Evolutionary conservation across 1,140 invertebrate species (phyloP).

Genomic region (Orius laevigatus): DNA sequence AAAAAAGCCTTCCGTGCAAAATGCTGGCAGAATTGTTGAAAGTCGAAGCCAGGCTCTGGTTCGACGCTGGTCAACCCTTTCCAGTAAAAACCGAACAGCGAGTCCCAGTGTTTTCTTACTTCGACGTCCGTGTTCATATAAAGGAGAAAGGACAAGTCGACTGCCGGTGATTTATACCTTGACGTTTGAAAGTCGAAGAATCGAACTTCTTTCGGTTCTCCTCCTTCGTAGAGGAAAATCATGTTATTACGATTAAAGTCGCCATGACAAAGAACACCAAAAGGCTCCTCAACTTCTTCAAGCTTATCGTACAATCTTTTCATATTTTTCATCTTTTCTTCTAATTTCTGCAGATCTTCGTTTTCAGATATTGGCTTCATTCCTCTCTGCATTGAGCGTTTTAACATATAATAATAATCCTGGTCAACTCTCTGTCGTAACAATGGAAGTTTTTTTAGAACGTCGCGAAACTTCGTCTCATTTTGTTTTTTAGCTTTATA

Average conservation of each 20-base stretch:
- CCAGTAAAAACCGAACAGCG: constrained; percentile 6
- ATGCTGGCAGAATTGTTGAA: constrained; percentile 4
- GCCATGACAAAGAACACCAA: constrained; percentile 3
- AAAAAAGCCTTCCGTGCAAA: constrained; percentile 1
- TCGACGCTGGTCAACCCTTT: constrained; percentile 4
- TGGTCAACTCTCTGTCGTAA: neutral
- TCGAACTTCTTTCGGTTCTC: neutral
- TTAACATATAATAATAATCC: neutral
- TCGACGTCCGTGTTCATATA: constrained; percentile 1
- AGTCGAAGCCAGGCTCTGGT: constrained; percentile 4
- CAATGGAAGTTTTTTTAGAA: neutral
- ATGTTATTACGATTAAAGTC: constrained; percentile 4
- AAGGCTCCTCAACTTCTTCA: neutral
- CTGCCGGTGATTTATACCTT: neutral
- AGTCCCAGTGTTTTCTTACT: constrained; percentile 3
- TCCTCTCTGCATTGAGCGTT: neutral
- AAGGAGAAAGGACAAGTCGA: constrained; percentile 1
- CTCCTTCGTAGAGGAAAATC: neutral
- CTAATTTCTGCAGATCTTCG: neutral
- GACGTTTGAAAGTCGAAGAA: constrained; percentile 8
- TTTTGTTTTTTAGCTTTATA: constrained; percentile 4
- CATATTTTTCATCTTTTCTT: neutral
- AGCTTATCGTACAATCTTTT: neutral
- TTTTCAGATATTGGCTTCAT: neutral
- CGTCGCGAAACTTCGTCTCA: no score